Evolutionary conservation across 2,797 vertebrate species (phyloP), one percentile per base, ranked within the genome.

Genomic region (Cyprinodon diabolis): DNA sequence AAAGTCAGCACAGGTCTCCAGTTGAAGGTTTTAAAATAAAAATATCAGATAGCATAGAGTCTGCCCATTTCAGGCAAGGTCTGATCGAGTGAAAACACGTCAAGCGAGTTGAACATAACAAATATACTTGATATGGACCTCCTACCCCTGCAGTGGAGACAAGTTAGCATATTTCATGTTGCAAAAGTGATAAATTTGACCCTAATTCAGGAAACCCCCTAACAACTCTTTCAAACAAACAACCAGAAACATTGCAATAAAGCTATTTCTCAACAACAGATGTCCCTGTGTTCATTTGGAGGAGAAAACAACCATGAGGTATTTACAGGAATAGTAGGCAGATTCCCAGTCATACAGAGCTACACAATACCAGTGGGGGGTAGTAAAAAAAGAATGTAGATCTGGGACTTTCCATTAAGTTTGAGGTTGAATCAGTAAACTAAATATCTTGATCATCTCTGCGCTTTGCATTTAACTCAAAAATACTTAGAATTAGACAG

Each of bases 361-460:
- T 45, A 65, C 65, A 35, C 86, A 80, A 84, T 60, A 69, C 75
- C 67, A 69, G 77, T 84, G 86, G 83, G 88, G 78, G 80, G 47
- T 72, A 15, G 73, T 51, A 45, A 74, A 76, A 35, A 45, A 47
- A 48, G 14, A 77, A 7, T 69, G 49, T 23, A 72, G 45, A 72
- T 66, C 12, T 81, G 88, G 90, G 89, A 89, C 86, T 92, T 93
- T 91, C 90, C 91, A 83, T 5, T 62, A 47, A 12, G 69, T 63
- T 51, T 3, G 40, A 65, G n/a, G 9, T 40, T 35, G 69, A 60
- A 10, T 4, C 21, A 63, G 66, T 25, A 52, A 70, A 71, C 10
- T 40, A 75, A 47, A 66, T 3, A 1, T 17, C 12, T 4, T 35
- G 6, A 49, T 15, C 6, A 37, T 58, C n/a, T 51, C 10, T 30